Conservation (phyloP, 2,797 vertebrate genomes). For the Pseudomugil tenellus region DNA sequence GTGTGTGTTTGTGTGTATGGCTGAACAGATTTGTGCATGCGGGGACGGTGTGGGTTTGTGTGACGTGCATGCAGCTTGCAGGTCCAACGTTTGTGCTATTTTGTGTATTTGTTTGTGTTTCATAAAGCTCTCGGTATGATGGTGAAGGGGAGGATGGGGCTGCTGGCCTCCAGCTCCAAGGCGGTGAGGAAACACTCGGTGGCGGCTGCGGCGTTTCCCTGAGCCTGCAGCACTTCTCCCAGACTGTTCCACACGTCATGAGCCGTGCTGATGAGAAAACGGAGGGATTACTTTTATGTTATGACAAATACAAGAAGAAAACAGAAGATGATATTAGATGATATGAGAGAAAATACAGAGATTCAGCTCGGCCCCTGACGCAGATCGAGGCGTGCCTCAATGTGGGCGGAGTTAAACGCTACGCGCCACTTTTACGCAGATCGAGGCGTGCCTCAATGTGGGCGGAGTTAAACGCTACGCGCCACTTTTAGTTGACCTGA, state of each 20-base stretch:
- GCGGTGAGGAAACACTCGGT: conserved; percentile 97
- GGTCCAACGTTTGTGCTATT: conserved; percentile 14
- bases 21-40: conserved; percentile 45
- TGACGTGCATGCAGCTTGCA: conserved; percentile 33
- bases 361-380: too few species aligned
- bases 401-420: too few species aligned
- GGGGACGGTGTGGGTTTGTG: conserved; percentile 8
- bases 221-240: conserved; percentile 95
- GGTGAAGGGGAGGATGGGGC: conserved; percentile 95
- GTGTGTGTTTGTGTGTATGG: conserved; percentile 22
- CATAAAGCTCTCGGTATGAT: conserved; percentile 94
- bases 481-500: too few species aligned
- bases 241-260: conserved; percentile 97
- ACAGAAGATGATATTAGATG: too few species aligned
- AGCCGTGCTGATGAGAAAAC: conserved; percentile 84
- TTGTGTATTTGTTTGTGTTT: conserved; percentile 50
- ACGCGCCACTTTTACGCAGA: too few species aligned
- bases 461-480: too few species aligned
- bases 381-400: too few species aligned
- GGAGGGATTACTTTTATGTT: neutral
- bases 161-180: conserved; percentile 97
- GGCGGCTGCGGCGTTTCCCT: conserved; percentile 92
- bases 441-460: too few species aligned
- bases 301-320: neutral
- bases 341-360: too few species aligned